Percentiles rank a stretch among this genome's conserved stretches.
Evolutionary conservation across 2,797 vertebrate species (phyloP).

Genomic region (Cyclura pinguis): DNA sequence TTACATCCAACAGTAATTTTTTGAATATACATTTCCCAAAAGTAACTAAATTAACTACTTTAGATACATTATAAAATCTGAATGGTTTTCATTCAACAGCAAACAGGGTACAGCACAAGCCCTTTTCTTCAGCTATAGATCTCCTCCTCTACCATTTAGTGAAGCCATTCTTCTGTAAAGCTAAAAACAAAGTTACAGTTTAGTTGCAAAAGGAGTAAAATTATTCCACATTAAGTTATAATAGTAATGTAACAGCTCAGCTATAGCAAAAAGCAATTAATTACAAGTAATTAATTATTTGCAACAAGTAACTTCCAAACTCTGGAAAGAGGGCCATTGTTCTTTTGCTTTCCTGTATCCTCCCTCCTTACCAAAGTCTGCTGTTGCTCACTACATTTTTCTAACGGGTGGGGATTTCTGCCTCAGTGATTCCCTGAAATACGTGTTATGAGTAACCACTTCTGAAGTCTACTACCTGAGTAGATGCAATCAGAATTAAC

Average conservation of each 20-base stretch:
- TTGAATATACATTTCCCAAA: not conserved
- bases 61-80: not conserved
- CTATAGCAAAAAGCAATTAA: not conserved
- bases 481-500: constrained; percentile 1
- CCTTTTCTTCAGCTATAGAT: no score
- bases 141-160: not conserved
- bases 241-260: not conserved
- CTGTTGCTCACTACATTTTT: constrained; percentile 4
- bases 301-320: not conserved
- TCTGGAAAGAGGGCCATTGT: not conserved
- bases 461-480: not conserved
- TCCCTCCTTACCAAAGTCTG: not conserved
- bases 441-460: constrained; percentile 57
- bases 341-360: not conserved
- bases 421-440: constrained; percentile 56
- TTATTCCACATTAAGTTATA: not conserved
- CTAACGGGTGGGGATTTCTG: constrained; percentile 28
- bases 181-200: not conserved
- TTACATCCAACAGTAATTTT: not conserved
- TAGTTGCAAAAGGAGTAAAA: not conserved
- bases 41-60: not conserved
- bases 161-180: not conserved
- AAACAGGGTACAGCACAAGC: not conserved
- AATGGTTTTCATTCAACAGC: not conserved
- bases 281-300: not conserved